phyloP scores from a whole-genome alignment of 2,888 invertebrate genomes.

The Drosophila silvestris region DNA sequence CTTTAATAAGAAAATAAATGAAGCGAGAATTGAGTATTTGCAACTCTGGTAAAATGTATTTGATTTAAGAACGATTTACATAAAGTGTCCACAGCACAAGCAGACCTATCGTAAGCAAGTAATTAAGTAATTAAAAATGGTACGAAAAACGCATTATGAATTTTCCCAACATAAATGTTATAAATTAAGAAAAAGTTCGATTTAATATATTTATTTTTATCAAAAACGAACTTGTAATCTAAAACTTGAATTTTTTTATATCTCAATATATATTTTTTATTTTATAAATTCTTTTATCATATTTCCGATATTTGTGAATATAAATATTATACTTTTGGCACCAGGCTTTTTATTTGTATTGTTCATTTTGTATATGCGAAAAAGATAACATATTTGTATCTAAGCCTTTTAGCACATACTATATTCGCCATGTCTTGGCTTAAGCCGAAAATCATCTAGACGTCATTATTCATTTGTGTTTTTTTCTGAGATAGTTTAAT shows the following conservation, averaged over 20 bases:
- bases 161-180: background rate
- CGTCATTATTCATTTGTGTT: no score
- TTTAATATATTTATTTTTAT: background rate
- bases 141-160: background rate
- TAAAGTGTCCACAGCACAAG: background rate
- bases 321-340: background rate
- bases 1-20: background rate
- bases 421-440: background rate
- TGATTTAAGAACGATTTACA: background rate
- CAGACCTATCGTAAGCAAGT: background rate
- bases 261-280: background rate
- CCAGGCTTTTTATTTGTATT: background rate
- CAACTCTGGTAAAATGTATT: background rate
- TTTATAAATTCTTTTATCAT: background rate
- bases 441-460: background rate
- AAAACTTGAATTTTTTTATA: accelerated
- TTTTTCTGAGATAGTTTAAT: background rate
- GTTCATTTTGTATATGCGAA: background rate
- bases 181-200: background rate
- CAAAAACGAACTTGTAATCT: background rate
- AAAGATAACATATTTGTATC: background rate
- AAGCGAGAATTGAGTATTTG: background rate
- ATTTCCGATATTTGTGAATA: background rate
- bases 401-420: background rate
- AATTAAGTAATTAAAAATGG: background rate